Conservation (phyloP, 1,140 invertebrate species). For the Drosophila bocqueti region DNA sequence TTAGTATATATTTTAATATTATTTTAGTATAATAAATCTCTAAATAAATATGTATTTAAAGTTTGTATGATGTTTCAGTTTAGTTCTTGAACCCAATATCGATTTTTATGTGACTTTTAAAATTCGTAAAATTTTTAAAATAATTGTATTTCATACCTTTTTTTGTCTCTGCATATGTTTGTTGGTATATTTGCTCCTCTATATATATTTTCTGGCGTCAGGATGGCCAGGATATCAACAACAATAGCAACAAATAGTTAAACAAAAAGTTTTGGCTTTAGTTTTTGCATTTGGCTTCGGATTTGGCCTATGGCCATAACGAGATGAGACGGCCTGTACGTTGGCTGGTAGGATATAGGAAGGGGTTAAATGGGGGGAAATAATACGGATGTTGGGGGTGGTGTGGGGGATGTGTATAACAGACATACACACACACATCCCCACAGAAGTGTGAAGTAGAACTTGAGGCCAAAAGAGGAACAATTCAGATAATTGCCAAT, state of each 20-base stretch:
- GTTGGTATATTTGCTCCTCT: slow-evolving; percentile 13
- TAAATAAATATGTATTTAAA: too few relatives aligned
- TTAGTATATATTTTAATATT: background rate
- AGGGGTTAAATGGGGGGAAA: background rate
- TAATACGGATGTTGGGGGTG: background rate
- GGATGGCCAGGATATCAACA: slow-evolving; percentile 30
- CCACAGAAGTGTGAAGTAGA: slow-evolving; percentile 24
- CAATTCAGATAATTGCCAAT: slow-evolving; percentile 8
- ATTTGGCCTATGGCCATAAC: slow-evolving; percentile 57
- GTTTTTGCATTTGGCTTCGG: slow-evolving; percentile 55
- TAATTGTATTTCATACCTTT: background rate
- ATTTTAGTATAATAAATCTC: background rate
- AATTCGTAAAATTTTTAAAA: too few relatives aligned
- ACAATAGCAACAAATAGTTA: slow-evolving; percentile 51
- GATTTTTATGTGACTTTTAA: too few relatives aligned
- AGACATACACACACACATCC: slow-evolving; percentile 29
- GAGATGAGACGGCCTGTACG: slow-evolving; percentile 14
- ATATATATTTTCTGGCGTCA: slow-evolving; percentile 67
- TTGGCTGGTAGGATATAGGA: background rate
- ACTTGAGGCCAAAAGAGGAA: slow-evolving; percentile 11
- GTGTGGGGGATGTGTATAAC: slow-evolving; percentile 2
- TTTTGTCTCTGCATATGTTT: slow-evolving; percentile 4
- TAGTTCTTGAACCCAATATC: too few relatives aligned
- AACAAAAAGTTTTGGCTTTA: slow-evolving; percentile 70
- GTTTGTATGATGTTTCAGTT: too few relatives aligned